Conservation (phyloP, 1,140 invertebrate genomes). For the Zaprionus nigranus region DNA sequence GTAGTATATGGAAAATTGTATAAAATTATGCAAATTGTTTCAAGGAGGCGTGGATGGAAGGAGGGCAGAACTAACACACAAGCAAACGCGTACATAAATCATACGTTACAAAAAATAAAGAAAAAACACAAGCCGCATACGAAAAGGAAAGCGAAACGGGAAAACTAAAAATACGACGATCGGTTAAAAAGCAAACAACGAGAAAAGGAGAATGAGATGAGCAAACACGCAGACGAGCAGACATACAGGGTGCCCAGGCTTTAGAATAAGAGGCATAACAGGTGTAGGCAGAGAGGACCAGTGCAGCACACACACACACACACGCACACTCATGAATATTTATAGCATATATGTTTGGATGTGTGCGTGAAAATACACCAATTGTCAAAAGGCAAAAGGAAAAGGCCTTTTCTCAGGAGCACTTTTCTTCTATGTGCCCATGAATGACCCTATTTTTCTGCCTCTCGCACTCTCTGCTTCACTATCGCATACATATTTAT, state of each 20-base stretch:
- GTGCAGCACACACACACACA: not conserved
- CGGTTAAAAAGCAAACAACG: constrained; percentile 39
- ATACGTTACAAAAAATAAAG: constrained; percentile 45
- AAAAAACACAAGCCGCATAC: constrained; percentile 45
- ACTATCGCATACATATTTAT: constrained; percentile 53
- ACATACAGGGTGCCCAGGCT: constrained; percentile 59
- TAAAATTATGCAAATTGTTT: constrained; percentile 32
- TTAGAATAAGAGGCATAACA: constrained; percentile 49
- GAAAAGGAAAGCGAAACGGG: constrained; percentile 54
- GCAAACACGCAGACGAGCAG: constrained; percentile 21
- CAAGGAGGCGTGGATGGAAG: constrained; percentile 4
- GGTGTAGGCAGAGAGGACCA: constrained; percentile 51
- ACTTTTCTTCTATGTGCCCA: constrained; percentile 37
- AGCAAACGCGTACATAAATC: constrained; percentile 58
- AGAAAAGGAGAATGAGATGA: constrained; percentile 3
- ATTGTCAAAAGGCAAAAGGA: constrained; percentile 37
- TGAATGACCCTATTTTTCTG: constrained; percentile 74
- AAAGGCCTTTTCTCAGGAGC: constrained; percentile 31
- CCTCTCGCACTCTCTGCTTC: constrained; percentile 28
- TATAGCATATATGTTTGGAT: not conserved
- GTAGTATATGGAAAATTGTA: constrained; percentile 16
- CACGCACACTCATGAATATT: not conserved
- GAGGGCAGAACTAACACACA: constrained; percentile 3
- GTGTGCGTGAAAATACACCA: constrained; percentile 22
- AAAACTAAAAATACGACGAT: constrained; percentile 74